Conservation (phyloP, 2,797 vertebrate genomes). For the Pangasius krempfi region DNA sequence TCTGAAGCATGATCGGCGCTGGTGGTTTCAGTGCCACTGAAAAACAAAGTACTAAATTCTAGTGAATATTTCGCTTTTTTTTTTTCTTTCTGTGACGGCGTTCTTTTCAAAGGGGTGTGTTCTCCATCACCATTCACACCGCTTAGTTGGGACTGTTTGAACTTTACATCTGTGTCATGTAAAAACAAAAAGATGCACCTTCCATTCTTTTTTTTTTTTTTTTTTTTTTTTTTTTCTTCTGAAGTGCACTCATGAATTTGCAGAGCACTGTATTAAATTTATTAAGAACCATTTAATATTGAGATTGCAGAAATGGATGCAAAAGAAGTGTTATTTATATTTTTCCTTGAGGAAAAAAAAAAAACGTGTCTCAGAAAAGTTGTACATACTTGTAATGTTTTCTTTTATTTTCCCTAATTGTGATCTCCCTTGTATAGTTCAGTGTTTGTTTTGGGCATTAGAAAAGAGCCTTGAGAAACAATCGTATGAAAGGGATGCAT, state of each 20-base stretch:
- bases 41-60: background rate
- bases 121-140: slow-evolving; percentile 18
- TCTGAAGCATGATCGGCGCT: slow-evolving; percentile 11
- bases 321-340: slow-evolving; percentile 93
- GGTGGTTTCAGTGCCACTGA: slow-evolving; percentile 2
- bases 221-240: slow-evolving; percentile 7
- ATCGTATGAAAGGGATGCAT: slow-evolving; percentile 95
- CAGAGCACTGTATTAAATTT: slow-evolving; percentile 84
- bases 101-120: slow-evolving; percentile 12
- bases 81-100: slow-evolving; percentile 1
- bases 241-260: slow-evolving; percentile 54
- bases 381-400: slow-evolving; percentile 83
- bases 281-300: slow-evolving; percentile 93
- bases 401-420: slow-evolving; percentile 79
- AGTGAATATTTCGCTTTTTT: slow-evolving; percentile 26
- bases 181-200: slow-evolving; percentile 45
- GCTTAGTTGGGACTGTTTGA: slow-evolving; percentile 11
- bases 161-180: slow-evolving; percentile 41
- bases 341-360: slow-evolving; percentile 89
- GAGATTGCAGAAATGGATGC: slow-evolving; percentile 80
- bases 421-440: slow-evolving; percentile 92
- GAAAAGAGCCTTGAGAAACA: slow-evolving; percentile 87
- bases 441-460: slow-evolving; percentile 92
- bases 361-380: slow-evolving; percentile 85
- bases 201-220: slow-evolving; percentile 16